These are phyloP conservation scores for Chloroclystis v-ata DNA, from an alignment of 2,888 invertebrate genomes.

Conservation along the genomic window DNA sequence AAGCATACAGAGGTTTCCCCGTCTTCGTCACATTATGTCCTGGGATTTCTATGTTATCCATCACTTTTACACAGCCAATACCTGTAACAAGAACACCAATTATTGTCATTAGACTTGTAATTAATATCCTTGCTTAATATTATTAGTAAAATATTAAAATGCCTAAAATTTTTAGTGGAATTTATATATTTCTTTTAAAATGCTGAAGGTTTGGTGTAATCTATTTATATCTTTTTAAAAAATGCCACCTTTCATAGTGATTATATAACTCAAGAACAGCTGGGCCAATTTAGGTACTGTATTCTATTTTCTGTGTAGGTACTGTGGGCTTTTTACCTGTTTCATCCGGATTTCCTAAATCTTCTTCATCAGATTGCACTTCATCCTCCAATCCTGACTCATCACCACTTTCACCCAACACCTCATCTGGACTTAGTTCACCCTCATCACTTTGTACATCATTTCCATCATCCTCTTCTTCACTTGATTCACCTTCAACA, in stretches of 20 bases:
- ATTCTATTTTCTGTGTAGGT: no score
- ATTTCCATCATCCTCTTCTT: background rate
- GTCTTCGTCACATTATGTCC: conserved; percentile 49
- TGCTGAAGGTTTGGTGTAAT: no score
- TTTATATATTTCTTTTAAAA: no score
- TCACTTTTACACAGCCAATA: conserved; percentile 80
- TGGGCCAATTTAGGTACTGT: background rate
- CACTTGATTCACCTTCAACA: background rate
- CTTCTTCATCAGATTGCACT: conserved; percentile 27
- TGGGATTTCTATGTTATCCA: conserved; percentile 70
- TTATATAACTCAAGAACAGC: no score
- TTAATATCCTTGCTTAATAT: no score
- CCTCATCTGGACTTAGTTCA: background rate
- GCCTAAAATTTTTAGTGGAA: no score
- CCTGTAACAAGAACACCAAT: conserved; percentile 51
- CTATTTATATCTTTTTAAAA: no score
- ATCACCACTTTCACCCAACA: background rate
- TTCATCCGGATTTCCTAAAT: conserved; percentile 43
- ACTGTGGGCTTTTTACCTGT: conserved; percentile 21
- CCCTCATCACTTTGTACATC: background rate
- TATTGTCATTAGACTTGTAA: no score
- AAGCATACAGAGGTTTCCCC: conserved; percentile 83
- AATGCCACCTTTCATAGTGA: no score
- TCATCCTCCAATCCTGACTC: conserved; percentile 7
- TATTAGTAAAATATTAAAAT: no score